These are phyloP conservation scores for Sarcophaga bullata DNA, from an alignment of 1,140 invertebrate genomes.

Conservation along the genomic window DNA sequence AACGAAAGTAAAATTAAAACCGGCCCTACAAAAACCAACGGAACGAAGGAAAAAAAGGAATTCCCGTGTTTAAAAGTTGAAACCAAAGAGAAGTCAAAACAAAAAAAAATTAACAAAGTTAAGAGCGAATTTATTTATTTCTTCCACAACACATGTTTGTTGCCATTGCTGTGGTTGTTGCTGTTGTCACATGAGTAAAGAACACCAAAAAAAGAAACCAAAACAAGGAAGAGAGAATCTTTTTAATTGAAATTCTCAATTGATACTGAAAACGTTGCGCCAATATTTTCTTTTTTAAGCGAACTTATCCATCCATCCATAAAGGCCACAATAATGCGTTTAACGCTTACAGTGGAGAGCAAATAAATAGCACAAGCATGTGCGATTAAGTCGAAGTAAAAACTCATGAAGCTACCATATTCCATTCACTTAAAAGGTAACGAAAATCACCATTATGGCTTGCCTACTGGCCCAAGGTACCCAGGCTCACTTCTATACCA, in stretches of 20 bases:
- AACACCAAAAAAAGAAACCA: background rate
- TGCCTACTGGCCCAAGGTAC: too few species aligned
- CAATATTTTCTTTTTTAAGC: background rate
- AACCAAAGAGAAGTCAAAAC: background rate
- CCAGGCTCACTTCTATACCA: too few species aligned
- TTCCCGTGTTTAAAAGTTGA: background rate
- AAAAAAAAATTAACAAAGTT: background rate
- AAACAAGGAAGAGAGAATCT: background rate
- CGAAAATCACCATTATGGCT: too few species aligned
- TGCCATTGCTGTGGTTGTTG: background rate
- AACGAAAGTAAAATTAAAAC: conserved; percentile 36
- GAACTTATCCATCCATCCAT: background rate
- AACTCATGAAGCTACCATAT: too few species aligned
- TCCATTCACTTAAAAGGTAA: too few species aligned
- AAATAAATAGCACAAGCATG: background rate
- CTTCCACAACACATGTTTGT: too few species aligned
- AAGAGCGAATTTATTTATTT: too few species aligned
- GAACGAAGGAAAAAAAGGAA: background rate
- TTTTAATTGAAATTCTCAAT: background rate
- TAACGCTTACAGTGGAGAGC: background rate
- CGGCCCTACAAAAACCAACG: background rate
- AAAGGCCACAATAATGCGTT: background rate
- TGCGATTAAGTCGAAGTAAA: too few species aligned
- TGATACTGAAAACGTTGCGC: background rate
- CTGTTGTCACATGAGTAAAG: background rate